Conservation (phyloP, 2,888 invertebrate species). For the Dromius quadrimaculatus region DNA sequence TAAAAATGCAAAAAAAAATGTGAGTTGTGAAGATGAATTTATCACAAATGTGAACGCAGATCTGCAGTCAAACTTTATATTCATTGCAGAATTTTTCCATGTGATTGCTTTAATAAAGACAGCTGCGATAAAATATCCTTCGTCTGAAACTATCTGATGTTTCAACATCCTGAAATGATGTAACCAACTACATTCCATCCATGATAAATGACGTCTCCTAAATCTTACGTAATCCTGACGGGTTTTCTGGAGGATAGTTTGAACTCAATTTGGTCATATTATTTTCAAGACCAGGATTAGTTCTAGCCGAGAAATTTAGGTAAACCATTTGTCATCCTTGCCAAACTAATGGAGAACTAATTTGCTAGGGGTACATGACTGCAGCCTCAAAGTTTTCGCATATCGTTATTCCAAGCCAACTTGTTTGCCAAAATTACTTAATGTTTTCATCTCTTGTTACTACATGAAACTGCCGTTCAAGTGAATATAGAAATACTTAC, state of each 20-base stretch:
- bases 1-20: constrained; percentile 19
- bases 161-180: constrained; percentile 19
- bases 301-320: constrained; percentile 21
- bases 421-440: constrained; percentile 2
- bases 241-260: constrained; percentile 31
- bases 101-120: constrained; percentile 27
- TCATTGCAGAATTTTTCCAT: constrained; percentile 26
- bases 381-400: constrained; percentile 4
- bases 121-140: constrained; percentile 16
- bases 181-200: neutral
- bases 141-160: constrained; percentile 21
- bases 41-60: constrained; percentile 14
- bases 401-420: constrained; percentile 11
- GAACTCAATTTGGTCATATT: constrained; percentile 32
- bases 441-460: constrained; percentile 15
- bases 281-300: constrained; percentile 29
- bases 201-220: constrained; percentile 18
- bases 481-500: too few relatives aligned
- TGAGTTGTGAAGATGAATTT: neutral
- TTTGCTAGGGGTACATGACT: constrained; percentile 20
- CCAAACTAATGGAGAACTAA: constrained; percentile 23
- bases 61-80: constrained; percentile 15
- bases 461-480: too few relatives aligned
- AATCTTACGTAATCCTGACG: constrained; percentile 27
- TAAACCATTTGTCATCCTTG: constrained; percentile 22